Percentiles rank a stretch among this genome's conserved stretches.
phyloP scores from a whole-genome alignment of 2,113 vertebrate genomes.

The Corynorhinus townsendii region DNA sequence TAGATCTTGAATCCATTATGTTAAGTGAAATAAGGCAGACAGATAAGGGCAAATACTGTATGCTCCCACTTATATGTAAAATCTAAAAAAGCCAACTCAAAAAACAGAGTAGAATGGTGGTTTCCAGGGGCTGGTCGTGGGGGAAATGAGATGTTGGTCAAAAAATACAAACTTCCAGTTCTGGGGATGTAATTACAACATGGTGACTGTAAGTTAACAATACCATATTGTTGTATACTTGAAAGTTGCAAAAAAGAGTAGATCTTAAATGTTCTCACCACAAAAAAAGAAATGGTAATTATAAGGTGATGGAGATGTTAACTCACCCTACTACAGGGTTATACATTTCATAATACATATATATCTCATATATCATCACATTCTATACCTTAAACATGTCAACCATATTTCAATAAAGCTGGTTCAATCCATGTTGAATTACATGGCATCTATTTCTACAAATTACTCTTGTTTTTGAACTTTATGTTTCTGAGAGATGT shows the following conservation, averaged over 20 bases:
- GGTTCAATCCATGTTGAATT: background rate
- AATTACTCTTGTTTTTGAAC: conserved; percentile 10
- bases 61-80: background rate
- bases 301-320: background rate
- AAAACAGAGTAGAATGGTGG: background rate
- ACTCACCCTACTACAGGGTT: background rate
- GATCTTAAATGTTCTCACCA: background rate
- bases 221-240: background rate
- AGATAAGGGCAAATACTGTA: background rate
- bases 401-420: background rate
- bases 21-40: background rate
- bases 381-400: background rate
- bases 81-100: background rate
- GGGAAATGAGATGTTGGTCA: background rate
- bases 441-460: background rate
- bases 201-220: background rate
- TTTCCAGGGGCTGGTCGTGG: background rate
- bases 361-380: background rate
- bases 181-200: background rate
- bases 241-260: background rate
- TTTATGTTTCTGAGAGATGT: background rate
- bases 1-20: background rate
- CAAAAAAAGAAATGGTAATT: background rate
- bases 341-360: background rate
- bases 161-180: background rate